Percentiles rank a stretch among this genome's conserved stretches.
Evolutionary conservation across 2,797 vertebrate genomes (phyloP).

Genomic region (Scyliorhinus canicula): DNA sequence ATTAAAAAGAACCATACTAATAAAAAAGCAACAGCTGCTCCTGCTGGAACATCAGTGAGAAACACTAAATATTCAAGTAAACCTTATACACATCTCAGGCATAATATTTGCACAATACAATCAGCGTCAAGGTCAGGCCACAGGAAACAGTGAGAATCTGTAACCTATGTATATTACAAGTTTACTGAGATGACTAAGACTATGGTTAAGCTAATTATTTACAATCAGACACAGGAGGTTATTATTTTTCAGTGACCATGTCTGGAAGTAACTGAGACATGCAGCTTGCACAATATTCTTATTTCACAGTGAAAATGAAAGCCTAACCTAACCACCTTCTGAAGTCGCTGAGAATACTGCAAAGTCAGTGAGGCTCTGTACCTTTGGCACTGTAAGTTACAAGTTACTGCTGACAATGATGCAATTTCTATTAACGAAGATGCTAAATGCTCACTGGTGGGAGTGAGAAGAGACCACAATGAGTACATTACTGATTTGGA

Average conservation of each 20-base stretch:
- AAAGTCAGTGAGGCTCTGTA: background rate
- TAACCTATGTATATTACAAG: background rate
- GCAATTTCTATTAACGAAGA: too few species aligned
- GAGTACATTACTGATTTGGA: background rate
- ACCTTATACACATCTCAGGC: background rate
- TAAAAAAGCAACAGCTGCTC: background rate
- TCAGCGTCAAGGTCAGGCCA: background rate
- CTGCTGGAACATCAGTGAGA: background rate
- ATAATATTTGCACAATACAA: background rate
- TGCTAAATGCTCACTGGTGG: too few species aligned
- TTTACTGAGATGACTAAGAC: background rate
- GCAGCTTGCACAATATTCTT: background rate
- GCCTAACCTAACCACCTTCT: background rate
- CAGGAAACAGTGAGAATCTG: background rate
- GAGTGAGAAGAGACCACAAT: background rate
- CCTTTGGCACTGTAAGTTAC: background rate
- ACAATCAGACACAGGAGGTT: background rate
- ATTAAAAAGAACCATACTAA: background rate
- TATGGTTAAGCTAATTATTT: background rate
- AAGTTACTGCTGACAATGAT: background rate
- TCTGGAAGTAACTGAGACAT: background rate
- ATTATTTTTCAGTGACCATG: background rate
- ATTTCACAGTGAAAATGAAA: background rate
- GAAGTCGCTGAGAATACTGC: background rate
- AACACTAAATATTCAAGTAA: background rate